phyloP scores from a whole-genome alignment of 2,113 vertebrate species.

The cattle (Bos taurus) region DNA sequence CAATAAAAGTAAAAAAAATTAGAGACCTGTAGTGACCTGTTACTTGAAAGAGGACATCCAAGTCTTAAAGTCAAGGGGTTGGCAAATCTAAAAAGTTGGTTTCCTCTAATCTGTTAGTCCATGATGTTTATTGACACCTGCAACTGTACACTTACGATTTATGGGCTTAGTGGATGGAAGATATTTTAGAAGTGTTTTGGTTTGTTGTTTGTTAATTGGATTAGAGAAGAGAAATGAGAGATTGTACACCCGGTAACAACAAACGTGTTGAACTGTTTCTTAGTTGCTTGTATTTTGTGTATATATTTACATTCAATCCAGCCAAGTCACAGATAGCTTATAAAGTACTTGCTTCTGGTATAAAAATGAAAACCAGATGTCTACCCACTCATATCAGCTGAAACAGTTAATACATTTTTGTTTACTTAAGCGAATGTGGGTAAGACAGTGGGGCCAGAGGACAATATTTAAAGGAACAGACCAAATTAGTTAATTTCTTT shows the following conservation, averaged over 20 bases:
- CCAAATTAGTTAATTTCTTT: neutral
- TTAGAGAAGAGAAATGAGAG: conserved; percentile 10
- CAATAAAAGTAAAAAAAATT: neutral
- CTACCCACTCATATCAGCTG: neutral
- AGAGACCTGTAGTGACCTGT: neutral
- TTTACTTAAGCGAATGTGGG: neutral
- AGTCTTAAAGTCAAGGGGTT: neutral
- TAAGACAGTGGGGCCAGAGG: conserved; percentile 25
- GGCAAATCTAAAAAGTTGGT: neutral
- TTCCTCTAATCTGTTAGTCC: neutral
- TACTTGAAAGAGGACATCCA: neutral
- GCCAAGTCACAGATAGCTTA: neutral
- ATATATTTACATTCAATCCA: neutral
- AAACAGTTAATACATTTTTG: conserved; percentile 5
- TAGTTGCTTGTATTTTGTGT: neutral
- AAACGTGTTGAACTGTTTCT: neutral
- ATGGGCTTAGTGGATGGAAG: neutral
- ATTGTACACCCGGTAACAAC: neutral
- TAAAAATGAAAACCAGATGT: conserved; percentile 21
- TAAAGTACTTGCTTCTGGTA: neutral
- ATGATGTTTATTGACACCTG: neutral
- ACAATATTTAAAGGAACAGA: neutral
- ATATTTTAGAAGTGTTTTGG: conserved; percentile 18
- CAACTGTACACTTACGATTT: neutral
- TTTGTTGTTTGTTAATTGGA: neutral